These are phyloP conservation scores for Pandemis cinnamomeana DNA, from an alignment of 2,888 invertebrate species.

Conservation along the genomic window DNA sequence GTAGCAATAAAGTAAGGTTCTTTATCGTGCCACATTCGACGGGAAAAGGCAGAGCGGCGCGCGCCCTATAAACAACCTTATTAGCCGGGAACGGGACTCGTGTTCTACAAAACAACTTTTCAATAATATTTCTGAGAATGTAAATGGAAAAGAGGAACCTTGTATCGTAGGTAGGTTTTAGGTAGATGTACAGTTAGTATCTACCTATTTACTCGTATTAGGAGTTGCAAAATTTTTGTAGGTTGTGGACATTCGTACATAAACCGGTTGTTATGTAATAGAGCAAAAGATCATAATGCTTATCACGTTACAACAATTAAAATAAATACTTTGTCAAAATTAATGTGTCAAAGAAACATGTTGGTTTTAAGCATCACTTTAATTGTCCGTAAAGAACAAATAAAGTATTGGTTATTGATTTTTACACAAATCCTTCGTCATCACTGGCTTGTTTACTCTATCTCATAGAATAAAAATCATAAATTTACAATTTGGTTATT, in stretches of 20 bases:
- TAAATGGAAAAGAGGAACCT: constrained; percentile 29
- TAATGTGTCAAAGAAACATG: no score
- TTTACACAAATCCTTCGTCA: no score
- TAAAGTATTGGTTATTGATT: no score
- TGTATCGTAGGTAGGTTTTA: constrained; percentile 16
- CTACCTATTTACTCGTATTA: background rate
- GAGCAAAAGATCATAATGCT: no score
- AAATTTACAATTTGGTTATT: background rate
- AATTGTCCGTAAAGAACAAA: no score
- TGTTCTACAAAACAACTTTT: constrained; percentile 35
- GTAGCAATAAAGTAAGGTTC: constrained; percentile 27
- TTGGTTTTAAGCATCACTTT: no score
- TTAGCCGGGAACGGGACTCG: constrained; percentile 21
- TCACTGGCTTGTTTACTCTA: no score
- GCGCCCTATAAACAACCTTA: constrained; percentile 35
- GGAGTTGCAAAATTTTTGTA: background rate
- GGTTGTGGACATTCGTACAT: background rate
- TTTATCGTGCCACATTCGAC: constrained; percentile 23
- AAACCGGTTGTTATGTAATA: no score
- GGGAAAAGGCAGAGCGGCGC: constrained; percentile 13
- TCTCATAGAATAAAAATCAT: no score
- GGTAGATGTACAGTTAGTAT: constrained; percentile 6
- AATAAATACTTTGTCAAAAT: no score
- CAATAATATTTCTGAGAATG: constrained; percentile 32
- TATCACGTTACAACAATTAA: no score